Percentiles rank a stretch among this genome's conserved stretches.
Evolutionary conservation across 2,797 vertebrate species (phyloP).

Genomic region (Anguilla anguilla): DNA sequence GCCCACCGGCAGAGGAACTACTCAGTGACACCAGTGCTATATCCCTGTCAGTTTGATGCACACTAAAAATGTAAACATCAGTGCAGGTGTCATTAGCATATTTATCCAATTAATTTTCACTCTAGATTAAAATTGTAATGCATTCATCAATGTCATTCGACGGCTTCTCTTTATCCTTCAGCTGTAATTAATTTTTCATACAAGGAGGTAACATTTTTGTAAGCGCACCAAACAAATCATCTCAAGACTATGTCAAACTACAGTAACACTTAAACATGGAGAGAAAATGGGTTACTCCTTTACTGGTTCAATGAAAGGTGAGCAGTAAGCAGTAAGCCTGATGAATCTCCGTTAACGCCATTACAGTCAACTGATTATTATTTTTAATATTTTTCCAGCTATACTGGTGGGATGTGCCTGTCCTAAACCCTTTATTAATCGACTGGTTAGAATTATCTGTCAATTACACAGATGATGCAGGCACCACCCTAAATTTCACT

Average conservation of each 20-base stretch:
- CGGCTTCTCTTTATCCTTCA: background rate
- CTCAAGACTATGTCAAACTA: background rate
- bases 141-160: constrained; percentile 19
- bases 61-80: background rate
- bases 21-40: background rate
- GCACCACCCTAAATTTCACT: background rate
- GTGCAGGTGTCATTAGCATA: constrained; percentile 1
- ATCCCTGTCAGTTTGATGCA: background rate
- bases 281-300: background rate
- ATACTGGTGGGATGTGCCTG: background rate
- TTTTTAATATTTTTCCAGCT: background rate
- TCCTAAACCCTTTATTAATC: background rate
- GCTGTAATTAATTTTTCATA: constrained; percentile 9
- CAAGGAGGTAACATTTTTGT: background rate
- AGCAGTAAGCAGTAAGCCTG: background rate
- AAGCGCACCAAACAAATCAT: background rate
- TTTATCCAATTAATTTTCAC: constrained; percentile 17
- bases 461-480: background rate
- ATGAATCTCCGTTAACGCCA: background rate
- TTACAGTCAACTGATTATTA: background rate
- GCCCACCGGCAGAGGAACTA: background rate
- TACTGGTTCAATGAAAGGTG: background rate
- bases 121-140: constrained; percentile 13
- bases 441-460: background rate
- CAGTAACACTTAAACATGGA: background rate